Evolutionary conservation across 1,140 invertebrate species (phyloP), one percentile per base, ranked within the genome.

Genomic region (Lordiphosa mommai): DNA sequence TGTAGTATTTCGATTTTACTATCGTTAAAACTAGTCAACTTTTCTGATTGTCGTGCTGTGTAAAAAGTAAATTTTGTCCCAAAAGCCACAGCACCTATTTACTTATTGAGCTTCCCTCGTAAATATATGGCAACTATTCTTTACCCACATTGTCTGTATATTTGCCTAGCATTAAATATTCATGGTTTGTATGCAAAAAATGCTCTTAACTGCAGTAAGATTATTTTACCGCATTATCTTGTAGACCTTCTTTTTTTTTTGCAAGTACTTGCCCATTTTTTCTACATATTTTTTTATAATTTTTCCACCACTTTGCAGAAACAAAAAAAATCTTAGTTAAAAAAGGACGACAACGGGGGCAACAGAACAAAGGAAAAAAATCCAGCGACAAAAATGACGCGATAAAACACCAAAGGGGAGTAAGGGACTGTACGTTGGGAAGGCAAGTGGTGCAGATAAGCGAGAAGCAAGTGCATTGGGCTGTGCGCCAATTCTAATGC

Each of bases 401-500:
- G 64, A 68, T 40, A 67, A 66, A 61, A 36, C 49, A 36, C 3
- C n/a, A 36, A n/a, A 3, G 46, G 59, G 34, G 16, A 3, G 46
- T 9, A 7, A 51, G 30, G 34, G 12, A 34, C 14, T 4, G 29
- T 29, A 49, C 14, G 40, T 7, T 10, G 36, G 38, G 17, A 40
- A 34, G 17, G 32, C 27, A 27, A 36, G 29, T n/a, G 40, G 8
- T 12, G 40, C 29, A 63, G 64, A 68, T 68, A 63, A 68, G 65
- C 53, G 36, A 57, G 59, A 63, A 36, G 52, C 49, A 80, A 87
- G 76, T 67, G 85, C 85, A 86, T 71, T 82, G 86, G 86, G 86
- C 86, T 65, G 68, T 59, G 60, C 66, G 85, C 86, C 86, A 88
- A 88, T 67, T 86, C 76, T 79, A 88, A 88, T 88, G 72, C 76